Conservation (phyloP, 2,888 invertebrate species). For the Tanytarsus gracilentus region DNA sequence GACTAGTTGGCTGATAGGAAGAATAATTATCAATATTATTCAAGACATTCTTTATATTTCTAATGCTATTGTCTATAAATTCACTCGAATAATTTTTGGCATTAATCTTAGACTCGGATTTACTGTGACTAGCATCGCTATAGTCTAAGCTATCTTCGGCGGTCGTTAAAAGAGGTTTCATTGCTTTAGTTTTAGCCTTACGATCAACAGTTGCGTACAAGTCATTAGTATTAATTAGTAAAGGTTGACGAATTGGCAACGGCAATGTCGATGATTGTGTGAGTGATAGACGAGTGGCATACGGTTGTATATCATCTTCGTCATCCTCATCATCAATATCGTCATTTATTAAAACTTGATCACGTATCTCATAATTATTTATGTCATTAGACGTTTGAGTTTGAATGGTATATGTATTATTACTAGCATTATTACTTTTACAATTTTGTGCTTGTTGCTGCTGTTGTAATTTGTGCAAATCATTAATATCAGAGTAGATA, state of each 20-base stretch:
- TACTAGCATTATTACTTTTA: neutral
- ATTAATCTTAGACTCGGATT: neutral
- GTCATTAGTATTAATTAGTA: constrained; percentile 34
- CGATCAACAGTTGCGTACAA: constrained; percentile 44
- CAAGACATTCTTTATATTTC: constrained; percentile 35
- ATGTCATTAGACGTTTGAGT: constrained; percentile 26
- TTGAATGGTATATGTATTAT: constrained; percentile 26
- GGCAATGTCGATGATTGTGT: constrained; percentile 9
- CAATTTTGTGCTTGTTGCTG: constrained; percentile 32
- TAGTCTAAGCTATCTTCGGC: constrained; percentile 1
- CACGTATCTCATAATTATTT: constrained; percentile 21
- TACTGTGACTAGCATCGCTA: neutral
- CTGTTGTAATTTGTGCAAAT: constrained; percentile 41
- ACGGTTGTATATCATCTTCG: constrained; percentile 38
- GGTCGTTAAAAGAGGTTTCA: constrained; percentile 13
- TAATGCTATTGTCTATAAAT: constrained; percentile 42
- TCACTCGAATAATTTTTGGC: constrained; percentile 34
- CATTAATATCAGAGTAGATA: constrained; percentile 43
- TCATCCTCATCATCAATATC: constrained; percentile 45
- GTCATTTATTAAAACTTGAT: constrained; percentile 42
- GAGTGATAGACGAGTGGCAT: constrained; percentile 35
- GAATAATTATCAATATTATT: constrained; percentile 24
- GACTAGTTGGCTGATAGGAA: constrained; percentile 18
- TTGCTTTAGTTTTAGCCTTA: constrained; percentile 40
- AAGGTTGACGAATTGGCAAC: constrained; percentile 2